These are phyloP conservation scores for Trichogramma dendrolimi DNA, from an alignment of 2,888 invertebrate genomes.

Conservation along the genomic window DNA sequence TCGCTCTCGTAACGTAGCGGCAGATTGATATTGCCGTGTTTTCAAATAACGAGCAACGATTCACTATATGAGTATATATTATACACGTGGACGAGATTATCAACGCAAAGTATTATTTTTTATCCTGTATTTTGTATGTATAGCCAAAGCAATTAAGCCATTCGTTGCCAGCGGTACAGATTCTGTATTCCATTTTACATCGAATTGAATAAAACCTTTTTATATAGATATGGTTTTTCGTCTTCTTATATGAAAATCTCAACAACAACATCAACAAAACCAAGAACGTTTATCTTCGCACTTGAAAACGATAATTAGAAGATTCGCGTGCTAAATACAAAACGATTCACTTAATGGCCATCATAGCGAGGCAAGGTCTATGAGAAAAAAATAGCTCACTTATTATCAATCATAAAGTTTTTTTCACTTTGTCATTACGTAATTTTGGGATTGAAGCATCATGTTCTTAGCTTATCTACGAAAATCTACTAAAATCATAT, in stretches of 20 bases:
- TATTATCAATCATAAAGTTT: neutral
- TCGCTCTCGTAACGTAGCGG: too few relatives aligned
- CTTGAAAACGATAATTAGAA: too few relatives aligned
- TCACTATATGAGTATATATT: neutral
- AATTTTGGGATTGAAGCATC: slow-evolving; percentile 3
- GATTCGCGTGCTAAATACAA: too few relatives aligned
- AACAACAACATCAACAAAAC: too few relatives aligned
- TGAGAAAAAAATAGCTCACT: too few relatives aligned
- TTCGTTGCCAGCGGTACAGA: neutral
- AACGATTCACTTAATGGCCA: too few relatives aligned
- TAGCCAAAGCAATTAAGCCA: neutral
- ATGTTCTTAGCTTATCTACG: neutral
- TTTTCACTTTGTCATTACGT: slow-evolving; percentile 3
- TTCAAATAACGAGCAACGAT: neutral
- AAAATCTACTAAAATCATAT: neutral
- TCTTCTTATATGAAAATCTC: neutral
- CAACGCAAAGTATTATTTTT: slow-evolving; percentile 20
- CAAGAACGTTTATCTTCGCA: neutral
- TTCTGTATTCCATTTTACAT: slow-evolving; percentile 8
- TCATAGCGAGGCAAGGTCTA: too few relatives aligned
- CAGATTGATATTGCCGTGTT: neutral
- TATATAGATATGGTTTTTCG: slow-evolving; percentile 1
- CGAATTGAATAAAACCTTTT: slow-evolving; percentile 26
- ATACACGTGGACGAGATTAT: neutral
- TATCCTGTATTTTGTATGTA: neutral